Base-by-base conservation (phyloP, 1,140 invertebrate genomes). In the Sminthurides bifidus region DNA sequence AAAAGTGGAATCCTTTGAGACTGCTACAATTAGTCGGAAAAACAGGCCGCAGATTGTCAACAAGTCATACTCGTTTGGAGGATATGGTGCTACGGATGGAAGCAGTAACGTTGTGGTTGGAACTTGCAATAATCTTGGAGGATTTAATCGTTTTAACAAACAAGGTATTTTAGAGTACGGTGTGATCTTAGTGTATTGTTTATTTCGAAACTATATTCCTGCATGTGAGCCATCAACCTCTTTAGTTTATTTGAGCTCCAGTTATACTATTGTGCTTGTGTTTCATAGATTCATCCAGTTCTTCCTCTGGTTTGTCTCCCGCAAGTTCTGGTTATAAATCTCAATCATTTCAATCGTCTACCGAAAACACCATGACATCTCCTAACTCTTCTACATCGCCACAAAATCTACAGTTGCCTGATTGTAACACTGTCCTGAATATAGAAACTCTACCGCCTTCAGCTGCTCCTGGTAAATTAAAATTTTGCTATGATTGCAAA, bases 291-390 rank as follows among this genome's bases (percentile, higher is more conserved):
- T 63, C 64, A 8, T 80, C 79, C 54, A 83, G 80, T 72, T 79
- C 80, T 56, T 79, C 80, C 14, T 81, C 80, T 72, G 76, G 84
- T 1, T 71, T 88, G 40, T 87, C 84, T 61, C 85, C 85, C 0
- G 85, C 84, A 23, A 86, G 83, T 66, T 86, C 82, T 23, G 84
- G 85, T 31, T 87, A 85, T 74, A 85, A 85, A 68, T 72, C 80
- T 58, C 75, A 85, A 70, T 80, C 79, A 63, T 75, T 81, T 70
- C 78, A 82, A 61, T 86, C 83, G 27, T 84, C 86, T 67, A 68
- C 72, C 0, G 75, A 74, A 26, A 71, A 75, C 29, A 74, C 73
- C 75, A 82, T 66, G 66, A 85, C 68, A 74, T 73, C 74, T 2
- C 76, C 84, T 6, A 84, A 84, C 0, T 84, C 82, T 21, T 82